Conservation (phyloP, 2,113 vertebrate genomes). For the Phocoena sinus region DNA sequence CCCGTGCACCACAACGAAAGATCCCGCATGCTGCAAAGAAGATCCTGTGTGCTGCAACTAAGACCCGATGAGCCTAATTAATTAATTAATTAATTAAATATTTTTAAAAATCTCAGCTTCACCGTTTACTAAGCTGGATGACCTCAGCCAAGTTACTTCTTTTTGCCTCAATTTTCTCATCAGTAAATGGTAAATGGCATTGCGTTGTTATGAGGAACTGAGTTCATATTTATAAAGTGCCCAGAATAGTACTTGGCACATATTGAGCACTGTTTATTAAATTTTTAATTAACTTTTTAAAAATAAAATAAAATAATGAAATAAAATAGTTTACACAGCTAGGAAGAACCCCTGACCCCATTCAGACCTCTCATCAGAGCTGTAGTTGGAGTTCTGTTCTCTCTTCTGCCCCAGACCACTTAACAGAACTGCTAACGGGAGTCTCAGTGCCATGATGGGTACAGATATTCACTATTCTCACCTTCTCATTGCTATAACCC, state of each 20-base stretch:
- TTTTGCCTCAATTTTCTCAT: background rate
- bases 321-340: background rate
- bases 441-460: background rate
- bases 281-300: background rate
- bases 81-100: too few relatives aligned
- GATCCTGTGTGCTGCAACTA: too few relatives aligned
- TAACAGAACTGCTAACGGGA: background rate
- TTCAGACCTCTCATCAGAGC: background rate
- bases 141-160: background rate
- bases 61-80: too few relatives aligned
- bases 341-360: background rate
- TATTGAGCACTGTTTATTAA: background rate
- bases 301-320: background rate
- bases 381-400: background rate
- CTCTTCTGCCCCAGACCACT: background rate
- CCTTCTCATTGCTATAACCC: background rate
- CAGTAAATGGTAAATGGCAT: background rate
- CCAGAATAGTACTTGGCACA: background rate
- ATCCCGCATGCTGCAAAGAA: too few relatives aligned
- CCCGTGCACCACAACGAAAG: too few relatives aligned
- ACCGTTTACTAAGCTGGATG: background rate
- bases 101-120: background rate
- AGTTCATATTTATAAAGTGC: slow-evolving; percentile 12
- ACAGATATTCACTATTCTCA: background rate
- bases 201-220: background rate